Conservation (phyloP, 1,140 invertebrate species). For the Ceratina australensis region DNA sequence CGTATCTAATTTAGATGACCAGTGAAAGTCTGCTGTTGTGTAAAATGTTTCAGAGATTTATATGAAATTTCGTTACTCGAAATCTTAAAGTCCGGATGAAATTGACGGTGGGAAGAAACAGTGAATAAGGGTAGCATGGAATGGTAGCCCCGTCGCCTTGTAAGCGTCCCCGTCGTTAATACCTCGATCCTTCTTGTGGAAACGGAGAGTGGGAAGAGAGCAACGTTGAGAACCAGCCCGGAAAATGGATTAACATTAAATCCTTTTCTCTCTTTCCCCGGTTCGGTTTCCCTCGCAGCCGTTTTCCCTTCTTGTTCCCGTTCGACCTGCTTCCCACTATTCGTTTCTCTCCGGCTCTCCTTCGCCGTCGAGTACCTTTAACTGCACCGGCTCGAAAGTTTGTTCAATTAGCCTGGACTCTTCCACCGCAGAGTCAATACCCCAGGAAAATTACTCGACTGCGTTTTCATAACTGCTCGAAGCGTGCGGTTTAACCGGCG, state of each 20-base stretch:
- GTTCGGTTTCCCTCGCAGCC: background rate
- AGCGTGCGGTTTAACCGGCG: constrained; percentile 30
- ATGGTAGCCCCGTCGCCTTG: background rate
- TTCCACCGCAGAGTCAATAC: constrained; percentile 70
- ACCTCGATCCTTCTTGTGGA: constrained; percentile 58
- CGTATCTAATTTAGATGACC: too few species aligned
- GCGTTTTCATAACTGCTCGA: constrained; percentile 60
- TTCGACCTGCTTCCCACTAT: background rate
- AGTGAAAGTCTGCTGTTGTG: too few species aligned
- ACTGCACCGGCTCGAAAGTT: constrained; percentile 67
- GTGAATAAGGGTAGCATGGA: background rate
- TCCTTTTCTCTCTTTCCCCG: constrained; percentile 47
- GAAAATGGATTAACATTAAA: constrained; percentile 72
- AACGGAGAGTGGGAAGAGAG: constrained; percentile 35
- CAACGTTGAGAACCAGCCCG: constrained; percentile 46
- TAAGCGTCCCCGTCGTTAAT: constrained; percentile 66
- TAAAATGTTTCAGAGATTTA: too few species aligned
- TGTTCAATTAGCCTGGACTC: constrained; percentile 71
- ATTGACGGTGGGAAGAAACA: background rate
- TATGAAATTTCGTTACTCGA: too few species aligned
- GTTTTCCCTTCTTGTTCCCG: background rate
- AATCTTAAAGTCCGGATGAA: too few species aligned
- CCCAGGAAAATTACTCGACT: constrained; percentile 68
- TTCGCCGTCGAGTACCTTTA: constrained; percentile 50
- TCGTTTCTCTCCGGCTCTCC: background rate